Base-by-base conservation (phyloP, 2,113 vertebrate genomes). In the Pontoporia blainvillei region DNA sequence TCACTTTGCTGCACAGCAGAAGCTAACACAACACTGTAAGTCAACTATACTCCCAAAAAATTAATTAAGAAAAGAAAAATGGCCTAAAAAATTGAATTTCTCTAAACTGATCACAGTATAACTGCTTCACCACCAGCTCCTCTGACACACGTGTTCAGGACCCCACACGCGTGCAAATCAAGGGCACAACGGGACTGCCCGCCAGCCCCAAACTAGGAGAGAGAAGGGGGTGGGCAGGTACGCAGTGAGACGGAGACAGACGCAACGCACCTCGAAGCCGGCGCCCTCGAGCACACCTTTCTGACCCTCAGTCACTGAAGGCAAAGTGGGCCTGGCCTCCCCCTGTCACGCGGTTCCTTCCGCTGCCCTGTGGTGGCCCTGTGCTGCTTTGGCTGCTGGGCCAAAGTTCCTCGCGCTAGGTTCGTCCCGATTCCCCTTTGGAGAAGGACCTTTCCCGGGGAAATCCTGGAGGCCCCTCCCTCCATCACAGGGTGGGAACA, bases 201-300 rank as follows among this genome's bases (percentile, higher is more conserved):
- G 29, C n/a, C 69, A 5, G n/a, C 34, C 25, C 54, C 73, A 69
- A 18, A 41, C 1, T 2, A 29, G 49, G 23, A 27, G 8, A 34
- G 20, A 25, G 36, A 27, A 4, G 73, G 9, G 23, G 31, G 36
- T 6, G 36, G 0, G 29, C 0, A 1, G 41, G 29, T 4, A 25
- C 4, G 21, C 2, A 8, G 69, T 15, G 7, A 13, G 25, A 20
- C 23, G 67, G n/a, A 41, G 36, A 61, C 29, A 46, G 39, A 61
- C 18, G 20, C 36, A 18, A 46, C 27, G 44, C 9, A 25, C 6
- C 29, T 46, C 59, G 20, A 0, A 23, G 29, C 57, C 39, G 23
- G 1, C 1, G 23, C 1, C 3, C 23, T 3, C 12, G 29, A 34
- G 41, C 78, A 67, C 12, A 2, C 18, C n/a, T 31, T 71, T 17